phyloP scores from a whole-genome alignment of 2,888 invertebrate species.

The Microctonus hyperodae region DNA sequence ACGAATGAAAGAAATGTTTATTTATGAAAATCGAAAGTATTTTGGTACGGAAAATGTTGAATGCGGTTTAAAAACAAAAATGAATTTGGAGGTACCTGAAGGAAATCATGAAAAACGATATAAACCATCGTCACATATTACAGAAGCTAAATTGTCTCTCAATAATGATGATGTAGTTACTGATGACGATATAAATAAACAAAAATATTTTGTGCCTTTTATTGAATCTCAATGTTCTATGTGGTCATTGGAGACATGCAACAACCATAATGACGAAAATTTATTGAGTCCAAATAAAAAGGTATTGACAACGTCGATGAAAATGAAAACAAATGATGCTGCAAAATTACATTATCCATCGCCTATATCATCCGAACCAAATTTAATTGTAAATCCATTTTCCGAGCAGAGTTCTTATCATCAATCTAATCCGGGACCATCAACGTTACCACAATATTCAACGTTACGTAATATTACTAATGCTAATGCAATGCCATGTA shows the following conservation, averaged over 20 bases:
- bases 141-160: slow-evolving; percentile 14
- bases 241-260: not conserved
- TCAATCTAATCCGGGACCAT: slow-evolving; percentile 51
- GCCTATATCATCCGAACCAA: slow-evolving; percentile 20
- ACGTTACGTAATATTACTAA: slow-evolving; percentile 4
- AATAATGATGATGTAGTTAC: not conserved
- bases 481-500: slow-evolving; percentile 40
- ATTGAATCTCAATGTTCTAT: slow-evolving; percentile 7
- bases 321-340: slow-evolving; percentile 1
- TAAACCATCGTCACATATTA: slow-evolving; percentile 48
- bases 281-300: not conserved
- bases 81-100: slow-evolving; percentile 53
- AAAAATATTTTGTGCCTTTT: slow-evolving; percentile 30
- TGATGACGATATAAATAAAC: slow-evolving; percentile 25
- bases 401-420: slow-evolving; percentile 46
- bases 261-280: not conserved
- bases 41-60: slow-evolving; percentile 50
- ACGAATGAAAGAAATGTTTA: slow-evolving; percentile 11
- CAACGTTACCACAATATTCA: slow-evolving; percentile 37
- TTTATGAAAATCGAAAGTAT: slow-evolving; percentile 35
- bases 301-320: not conserved
- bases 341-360: slow-evolving; percentile 6
- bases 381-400: slow-evolving; percentile 46
- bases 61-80: slow-evolving; percentile 51
- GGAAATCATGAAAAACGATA: slow-evolving; percentile 56